Evolutionary conservation across 2,113 vertebrate species (phyloP).

Genomic region (Trogon surrucura): DNA sequence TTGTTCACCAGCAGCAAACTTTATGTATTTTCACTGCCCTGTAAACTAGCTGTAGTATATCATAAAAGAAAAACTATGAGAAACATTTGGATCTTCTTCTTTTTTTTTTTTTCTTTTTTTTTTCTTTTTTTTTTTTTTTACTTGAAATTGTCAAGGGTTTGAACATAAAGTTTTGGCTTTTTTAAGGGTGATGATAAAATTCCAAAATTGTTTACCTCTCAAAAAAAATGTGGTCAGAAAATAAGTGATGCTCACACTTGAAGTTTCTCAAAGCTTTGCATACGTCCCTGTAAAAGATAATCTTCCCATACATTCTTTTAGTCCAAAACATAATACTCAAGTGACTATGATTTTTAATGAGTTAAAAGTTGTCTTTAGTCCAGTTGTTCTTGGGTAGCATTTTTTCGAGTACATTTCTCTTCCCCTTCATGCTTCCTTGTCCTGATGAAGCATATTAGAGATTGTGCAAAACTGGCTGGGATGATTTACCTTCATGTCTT

Average conservation of each 20-base stretch:
- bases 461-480: neutral
- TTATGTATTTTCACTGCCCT: neutral
- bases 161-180: neutral
- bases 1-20: neutral
- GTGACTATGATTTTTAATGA: neutral
- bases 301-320: neutral
- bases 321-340: neutral
- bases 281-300: fast-evolving
- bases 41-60: neutral
- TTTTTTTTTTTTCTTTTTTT: neutral
- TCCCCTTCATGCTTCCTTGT: neutral
- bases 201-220: neutral
- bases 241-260: fast-evolving
- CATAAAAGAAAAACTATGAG: neutral
- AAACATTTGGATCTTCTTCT: neutral
- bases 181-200: neutral
- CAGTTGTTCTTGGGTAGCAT: neutral
- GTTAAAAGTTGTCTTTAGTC: neutral
- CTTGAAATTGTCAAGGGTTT: neutral
- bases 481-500: neutral
- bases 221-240: neutral
- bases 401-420: neutral
- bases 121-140: neutral
- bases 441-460: neutral
- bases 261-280: neutral